Conservation (phyloP, 2,113 vertebrate genomes). For the Puma concolor region DNA sequence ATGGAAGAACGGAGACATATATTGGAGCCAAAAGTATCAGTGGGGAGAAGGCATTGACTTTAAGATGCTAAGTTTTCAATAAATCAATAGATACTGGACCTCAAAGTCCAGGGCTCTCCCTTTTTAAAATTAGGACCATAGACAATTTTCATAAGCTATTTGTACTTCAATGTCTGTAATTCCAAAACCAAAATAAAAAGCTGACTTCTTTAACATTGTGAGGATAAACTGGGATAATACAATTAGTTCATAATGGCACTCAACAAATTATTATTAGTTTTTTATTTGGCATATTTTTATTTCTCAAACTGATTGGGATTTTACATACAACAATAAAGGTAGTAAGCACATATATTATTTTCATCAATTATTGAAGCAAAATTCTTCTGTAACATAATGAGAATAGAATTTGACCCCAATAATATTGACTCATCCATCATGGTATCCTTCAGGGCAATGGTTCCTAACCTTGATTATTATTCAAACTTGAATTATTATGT, state of each 20-base stretch:
- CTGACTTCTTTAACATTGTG: neutral
- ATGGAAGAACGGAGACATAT: neutral
- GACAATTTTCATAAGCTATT: neutral
- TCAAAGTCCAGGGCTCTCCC: rapidly evolving
- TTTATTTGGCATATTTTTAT: conserved; percentile 14
- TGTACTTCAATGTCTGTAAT: neutral
- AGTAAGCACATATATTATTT: neutral
- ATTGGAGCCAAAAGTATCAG: neutral
- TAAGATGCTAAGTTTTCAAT: neutral
- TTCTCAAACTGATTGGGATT: neutral
- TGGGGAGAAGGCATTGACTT: neutral
- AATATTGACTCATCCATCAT: neutral
- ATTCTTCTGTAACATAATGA: neutral
- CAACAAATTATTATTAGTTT: neutral
- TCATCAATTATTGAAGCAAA: neutral
- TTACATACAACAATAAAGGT: neutral
- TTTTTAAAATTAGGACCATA: neutral
- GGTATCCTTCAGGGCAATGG: neutral
- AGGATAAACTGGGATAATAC: neutral
- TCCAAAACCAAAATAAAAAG: conserved; percentile 15
- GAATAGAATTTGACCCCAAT: neutral
- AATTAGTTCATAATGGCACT: neutral
- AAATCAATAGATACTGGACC: neutral
- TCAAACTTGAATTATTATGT: neutral
- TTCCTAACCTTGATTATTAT: neutral